phyloP scores from a whole-genome alignment of 2,888 invertebrate genomes.

The Octonoba sinensis region DNA sequence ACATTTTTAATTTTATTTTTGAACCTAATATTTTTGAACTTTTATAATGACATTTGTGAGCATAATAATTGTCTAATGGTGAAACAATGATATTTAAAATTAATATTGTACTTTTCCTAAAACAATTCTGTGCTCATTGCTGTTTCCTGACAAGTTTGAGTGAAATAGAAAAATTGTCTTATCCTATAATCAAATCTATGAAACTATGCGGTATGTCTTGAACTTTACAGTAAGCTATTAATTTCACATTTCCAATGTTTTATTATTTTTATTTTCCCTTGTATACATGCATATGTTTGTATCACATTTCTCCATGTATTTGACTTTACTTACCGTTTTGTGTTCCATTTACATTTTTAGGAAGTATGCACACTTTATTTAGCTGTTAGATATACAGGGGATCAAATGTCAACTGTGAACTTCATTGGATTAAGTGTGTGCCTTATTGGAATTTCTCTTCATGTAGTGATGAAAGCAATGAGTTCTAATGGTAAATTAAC shows the following conservation, averaged over 20 bases:
- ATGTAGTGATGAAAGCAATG: slow-evolving; percentile 76
- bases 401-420: slow-evolving; percentile 86
- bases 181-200: no score
- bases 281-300: neutral
- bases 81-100: no score
- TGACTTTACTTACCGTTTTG: neutral
- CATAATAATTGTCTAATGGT: no score
- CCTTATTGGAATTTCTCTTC: slow-evolving; percentile 86
- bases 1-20: no score
- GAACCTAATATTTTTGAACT: no score
- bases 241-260: neutral
- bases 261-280: neutral
- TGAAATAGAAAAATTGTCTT: no score
- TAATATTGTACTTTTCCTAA: no score
- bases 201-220: no score
- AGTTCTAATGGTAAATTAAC: slow-evolving; percentile 65
- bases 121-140: no score
- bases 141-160: no score
- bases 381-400: slow-evolving; percentile 89
- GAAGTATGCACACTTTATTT: slow-evolving; percentile 92
- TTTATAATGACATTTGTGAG: no score
- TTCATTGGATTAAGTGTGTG: slow-evolving; percentile 87
- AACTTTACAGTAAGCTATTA: neutral
- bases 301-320: neutral
- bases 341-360: slow-evolving; percentile 74